phyloP scores from a whole-genome alignment of 2,113 vertebrate genomes.

The Petroica traversi region DNA sequence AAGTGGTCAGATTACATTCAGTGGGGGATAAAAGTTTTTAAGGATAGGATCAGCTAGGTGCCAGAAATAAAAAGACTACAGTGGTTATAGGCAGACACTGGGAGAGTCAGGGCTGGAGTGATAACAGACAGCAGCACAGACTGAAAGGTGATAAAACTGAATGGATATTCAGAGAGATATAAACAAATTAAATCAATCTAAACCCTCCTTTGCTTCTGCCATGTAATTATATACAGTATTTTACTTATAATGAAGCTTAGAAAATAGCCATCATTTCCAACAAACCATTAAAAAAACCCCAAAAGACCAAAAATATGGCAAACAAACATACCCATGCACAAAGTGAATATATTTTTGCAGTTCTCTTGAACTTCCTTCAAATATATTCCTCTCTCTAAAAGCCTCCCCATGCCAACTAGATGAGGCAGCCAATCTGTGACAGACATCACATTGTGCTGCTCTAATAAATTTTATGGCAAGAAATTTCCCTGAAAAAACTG shows the following conservation, averaged over 20 bases:
- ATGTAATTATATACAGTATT: not conserved
- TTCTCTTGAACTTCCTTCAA: not conserved
- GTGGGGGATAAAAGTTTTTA: not conserved
- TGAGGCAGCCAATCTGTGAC: not conserved
- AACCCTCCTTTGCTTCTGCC: not conserved
- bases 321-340: not conserved
- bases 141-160: not conserved
- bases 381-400: not conserved
- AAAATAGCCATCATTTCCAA: not conserved
- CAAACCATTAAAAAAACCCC: too few relatives aligned
- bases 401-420: not conserved
- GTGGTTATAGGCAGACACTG: not conserved
- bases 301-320: not conserved
- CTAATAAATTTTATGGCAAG: not conserved
- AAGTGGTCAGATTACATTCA: not conserved
- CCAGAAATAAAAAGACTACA: not conserved
- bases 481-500: not conserved
- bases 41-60: not conserved
- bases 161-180: not conserved
- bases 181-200: slow-evolving; percentile 3
- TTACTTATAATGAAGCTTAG: not conserved
- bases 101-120: not conserved
- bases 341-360: not conserved
- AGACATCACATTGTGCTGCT: not conserved
- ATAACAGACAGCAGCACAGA: not conserved